phyloP scores from a whole-genome alignment of 1,140 invertebrate species.

The Papilio polytes region DNA sequence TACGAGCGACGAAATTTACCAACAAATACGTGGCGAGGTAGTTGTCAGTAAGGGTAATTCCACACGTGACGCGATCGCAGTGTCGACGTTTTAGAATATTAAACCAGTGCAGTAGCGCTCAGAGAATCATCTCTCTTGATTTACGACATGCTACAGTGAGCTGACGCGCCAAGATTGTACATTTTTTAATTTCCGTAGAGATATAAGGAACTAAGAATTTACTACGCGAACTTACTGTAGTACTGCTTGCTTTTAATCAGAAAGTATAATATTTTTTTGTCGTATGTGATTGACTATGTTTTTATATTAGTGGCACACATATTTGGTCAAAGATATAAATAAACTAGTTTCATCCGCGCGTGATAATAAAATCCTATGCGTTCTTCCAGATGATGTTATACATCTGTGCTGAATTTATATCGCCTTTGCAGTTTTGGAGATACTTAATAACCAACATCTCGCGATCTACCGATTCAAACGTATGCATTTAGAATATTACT shows the following conservation, averaged over 20 bases:
- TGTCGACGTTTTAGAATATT: conserved; percentile 56
- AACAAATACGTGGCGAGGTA: conserved; percentile 21
- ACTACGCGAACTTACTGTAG: neutral
- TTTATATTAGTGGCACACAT: no score
- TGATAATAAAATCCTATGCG: no score
- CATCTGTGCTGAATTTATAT: no score
- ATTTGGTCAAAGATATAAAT: no score
- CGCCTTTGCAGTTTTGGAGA: no score
- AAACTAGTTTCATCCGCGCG: no score
- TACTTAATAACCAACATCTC: no score
- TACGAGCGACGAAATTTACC: neutral
- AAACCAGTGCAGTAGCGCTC: conserved; percentile 44
- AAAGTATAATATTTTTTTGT: no score
- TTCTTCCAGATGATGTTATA: no score
- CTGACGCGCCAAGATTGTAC: neutral
- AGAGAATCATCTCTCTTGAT: conserved; percentile 43
- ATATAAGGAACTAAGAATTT: neutral
- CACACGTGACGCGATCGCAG: conserved; percentile 52
- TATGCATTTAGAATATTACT: neutral
- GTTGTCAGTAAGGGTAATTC: conserved; percentile 54
- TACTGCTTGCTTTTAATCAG: no score
- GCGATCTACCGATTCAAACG: neutral
- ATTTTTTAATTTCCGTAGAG: conserved; percentile 24
- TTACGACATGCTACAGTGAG: neutral
- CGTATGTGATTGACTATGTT: no score